phyloP scores from a whole-genome alignment of 1,140 invertebrate species.

The Dendroctonus ponderosae region DNA sequence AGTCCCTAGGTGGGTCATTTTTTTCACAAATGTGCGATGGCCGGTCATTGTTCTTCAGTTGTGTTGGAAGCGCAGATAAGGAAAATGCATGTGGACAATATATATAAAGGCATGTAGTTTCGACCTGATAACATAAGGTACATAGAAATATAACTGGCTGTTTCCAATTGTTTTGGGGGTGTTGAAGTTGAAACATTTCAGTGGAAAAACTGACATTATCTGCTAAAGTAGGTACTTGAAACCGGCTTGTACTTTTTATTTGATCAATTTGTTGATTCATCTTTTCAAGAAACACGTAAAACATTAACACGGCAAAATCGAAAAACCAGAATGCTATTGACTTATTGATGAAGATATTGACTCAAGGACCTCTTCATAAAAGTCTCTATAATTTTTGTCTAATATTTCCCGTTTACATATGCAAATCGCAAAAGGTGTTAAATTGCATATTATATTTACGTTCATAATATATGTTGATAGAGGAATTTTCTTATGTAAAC shows the following conservation, averaged over 20 bases:
- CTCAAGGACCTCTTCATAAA: constrained; percentile 11
- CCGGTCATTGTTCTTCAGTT: constrained; percentile 16
- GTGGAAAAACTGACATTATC: too few relatives aligned
- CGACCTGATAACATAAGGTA: too few relatives aligned
- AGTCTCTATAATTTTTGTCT: constrained; percentile 16
- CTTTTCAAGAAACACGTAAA: constrained; percentile 2
- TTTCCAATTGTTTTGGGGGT: too few relatives aligned
- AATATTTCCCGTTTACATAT: constrained; percentile 7
- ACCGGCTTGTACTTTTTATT: too few relatives aligned
- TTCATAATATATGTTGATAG: constrained; percentile 9
- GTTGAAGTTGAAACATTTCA: too few relatives aligned
- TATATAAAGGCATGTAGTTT: too few relatives aligned
- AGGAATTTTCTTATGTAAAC: constrained; percentile 14
- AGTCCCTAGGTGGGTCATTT: constrained; percentile 26
- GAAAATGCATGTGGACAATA: constrained; percentile 3
- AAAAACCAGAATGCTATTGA: constrained; percentile 5
- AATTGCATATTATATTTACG: constrained; percentile 23
- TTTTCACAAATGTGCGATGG: constrained; percentile 8
- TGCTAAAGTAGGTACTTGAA: too few relatives aligned
- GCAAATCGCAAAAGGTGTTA: constrained; percentile 23
- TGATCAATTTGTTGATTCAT: too few relatives aligned
- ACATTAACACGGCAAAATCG: constrained; percentile 4
- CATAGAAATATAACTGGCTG: too few relatives aligned
- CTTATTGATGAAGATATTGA: constrained; percentile 7
- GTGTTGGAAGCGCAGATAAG: constrained; percentile 13